Conservation (phyloP, 2,113 vertebrate species). For the Serinus canaria region DNA sequence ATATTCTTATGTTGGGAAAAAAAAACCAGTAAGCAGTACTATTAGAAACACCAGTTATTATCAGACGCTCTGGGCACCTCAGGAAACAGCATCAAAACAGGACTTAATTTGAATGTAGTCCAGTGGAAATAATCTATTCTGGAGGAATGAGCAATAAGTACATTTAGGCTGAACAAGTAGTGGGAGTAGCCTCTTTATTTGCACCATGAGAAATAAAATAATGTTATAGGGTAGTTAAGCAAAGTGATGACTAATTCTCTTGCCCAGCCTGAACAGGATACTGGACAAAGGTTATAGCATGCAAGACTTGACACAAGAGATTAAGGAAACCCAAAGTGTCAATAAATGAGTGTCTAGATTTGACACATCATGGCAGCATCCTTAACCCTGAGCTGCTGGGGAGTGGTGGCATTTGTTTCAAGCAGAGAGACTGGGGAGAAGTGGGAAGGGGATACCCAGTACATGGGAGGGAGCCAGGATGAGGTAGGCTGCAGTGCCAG, state of each 20-base stretch:
- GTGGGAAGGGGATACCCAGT: fast-evolving
- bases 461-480: fast-evolving
- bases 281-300: neutral
- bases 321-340: neutral
- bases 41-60: neutral
- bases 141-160: neutral
- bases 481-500: neutral
- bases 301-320: neutral
- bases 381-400: neutral
- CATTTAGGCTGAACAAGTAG: neutral
- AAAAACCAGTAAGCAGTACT: neutral
- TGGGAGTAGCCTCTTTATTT: neutral
- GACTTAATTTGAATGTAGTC: neutral
- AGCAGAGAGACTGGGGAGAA: neutral
- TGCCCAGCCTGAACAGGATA: neutral
- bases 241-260: neutral
- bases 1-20: neutral
- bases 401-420: fast-evolving
- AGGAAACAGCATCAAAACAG: neutral
- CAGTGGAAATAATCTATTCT: neutral
- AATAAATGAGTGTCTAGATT: neutral
- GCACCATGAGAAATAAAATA: neutral
- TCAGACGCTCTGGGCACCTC: neutral
- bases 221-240: neutral
- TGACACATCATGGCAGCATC: neutral